These are phyloP conservation scores for Parnassius apollo DNA, from an alignment of 2,888 invertebrate species.

Conservation along the genomic window DNA sequence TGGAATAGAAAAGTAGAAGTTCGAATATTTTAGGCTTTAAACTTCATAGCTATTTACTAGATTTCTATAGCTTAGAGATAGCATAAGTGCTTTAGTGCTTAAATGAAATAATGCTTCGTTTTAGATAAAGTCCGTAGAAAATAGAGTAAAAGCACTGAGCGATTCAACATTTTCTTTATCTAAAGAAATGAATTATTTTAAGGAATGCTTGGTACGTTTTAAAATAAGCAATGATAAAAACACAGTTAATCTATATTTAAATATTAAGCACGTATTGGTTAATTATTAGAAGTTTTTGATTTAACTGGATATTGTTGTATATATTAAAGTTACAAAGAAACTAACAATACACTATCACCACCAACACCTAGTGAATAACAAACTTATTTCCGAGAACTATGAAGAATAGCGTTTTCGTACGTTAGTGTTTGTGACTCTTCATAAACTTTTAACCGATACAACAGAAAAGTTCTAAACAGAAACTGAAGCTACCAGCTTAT, in stretches of 20 bases:
- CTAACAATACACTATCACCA: neutral
- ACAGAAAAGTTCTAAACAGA: no score
- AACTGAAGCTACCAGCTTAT: no score
- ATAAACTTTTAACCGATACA: no score
- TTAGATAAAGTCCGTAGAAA: conserved; percentile 16
- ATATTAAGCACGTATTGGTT: neutral
- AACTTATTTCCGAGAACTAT: no score
- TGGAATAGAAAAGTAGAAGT: no score
- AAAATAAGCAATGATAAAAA: neutral
- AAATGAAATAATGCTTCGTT: conserved; percentile 15
- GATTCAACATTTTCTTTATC: conserved; percentile 16
- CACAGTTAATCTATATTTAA: neutral
- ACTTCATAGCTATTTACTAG: neutral
- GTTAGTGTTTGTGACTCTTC: no score
- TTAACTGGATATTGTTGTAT: neutral
- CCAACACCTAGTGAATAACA: no score
- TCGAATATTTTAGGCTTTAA: neutral
- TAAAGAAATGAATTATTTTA: conserved; percentile 16
- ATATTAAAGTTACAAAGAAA: neutral
- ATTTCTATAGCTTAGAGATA: conserved; percentile 7
- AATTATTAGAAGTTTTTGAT: neutral
- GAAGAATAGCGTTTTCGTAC: no score
- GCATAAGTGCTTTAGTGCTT: conserved; percentile 14
- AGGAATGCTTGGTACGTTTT: neutral
- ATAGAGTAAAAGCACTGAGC: conserved; percentile 8